phyloP scores from a whole-genome alignment of 1,140 invertebrate species.

The Drosophila nasuta region DNA sequence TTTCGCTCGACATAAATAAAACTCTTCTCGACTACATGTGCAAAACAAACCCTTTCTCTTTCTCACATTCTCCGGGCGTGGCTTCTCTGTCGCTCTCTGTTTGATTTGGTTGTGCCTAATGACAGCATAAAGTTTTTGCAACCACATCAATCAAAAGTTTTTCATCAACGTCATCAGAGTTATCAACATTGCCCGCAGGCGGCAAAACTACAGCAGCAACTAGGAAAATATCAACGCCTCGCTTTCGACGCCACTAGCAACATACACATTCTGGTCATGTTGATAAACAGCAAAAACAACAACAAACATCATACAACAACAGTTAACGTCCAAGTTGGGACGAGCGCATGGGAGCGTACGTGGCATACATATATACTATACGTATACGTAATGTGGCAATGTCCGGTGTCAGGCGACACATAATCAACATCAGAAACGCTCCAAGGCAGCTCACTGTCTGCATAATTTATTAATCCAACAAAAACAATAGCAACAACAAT shows the following conservation, averaged over 20 bases:
- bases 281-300: slow-evolving; percentile 26
- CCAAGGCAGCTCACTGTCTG: slow-evolving; percentile 64
- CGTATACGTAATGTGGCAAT: slow-evolving; percentile 71
- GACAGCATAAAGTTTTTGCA: slow-evolving; percentile 81
- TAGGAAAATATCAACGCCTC: slow-evolving; percentile 36
- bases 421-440: slow-evolving; percentile 26
- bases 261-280: slow-evolving; percentile 46
- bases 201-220: slow-evolving; percentile 48
- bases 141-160: slow-evolving; percentile 83
- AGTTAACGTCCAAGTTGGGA: slow-evolving; percentile 18
- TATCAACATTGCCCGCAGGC: slow-evolving; percentile 76
- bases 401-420: slow-evolving; percentile 51
- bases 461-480: slow-evolving; percentile 75
- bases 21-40: slow-evolving; percentile 15
- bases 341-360: slow-evolving; percentile 15
- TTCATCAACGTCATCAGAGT: slow-evolving; percentile 84
- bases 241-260: slow-evolving; percentile 17
- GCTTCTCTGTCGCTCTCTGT: slow-evolving; percentile 5
- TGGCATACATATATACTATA: slow-evolving; percentile 36
- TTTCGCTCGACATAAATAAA: slow-evolving; percentile 24
- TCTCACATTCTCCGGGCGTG: slow-evolving; percentile 6
- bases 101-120: slow-evolving; percentile 62
- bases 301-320: slow-evolving; percentile 30
- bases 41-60: slow-evolving; percentile 34
- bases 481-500: slow-evolving; percentile 18